Base-by-base conservation (phyloP, 2,888 invertebrate species). In the Cyaniris semiargus region DNA sequence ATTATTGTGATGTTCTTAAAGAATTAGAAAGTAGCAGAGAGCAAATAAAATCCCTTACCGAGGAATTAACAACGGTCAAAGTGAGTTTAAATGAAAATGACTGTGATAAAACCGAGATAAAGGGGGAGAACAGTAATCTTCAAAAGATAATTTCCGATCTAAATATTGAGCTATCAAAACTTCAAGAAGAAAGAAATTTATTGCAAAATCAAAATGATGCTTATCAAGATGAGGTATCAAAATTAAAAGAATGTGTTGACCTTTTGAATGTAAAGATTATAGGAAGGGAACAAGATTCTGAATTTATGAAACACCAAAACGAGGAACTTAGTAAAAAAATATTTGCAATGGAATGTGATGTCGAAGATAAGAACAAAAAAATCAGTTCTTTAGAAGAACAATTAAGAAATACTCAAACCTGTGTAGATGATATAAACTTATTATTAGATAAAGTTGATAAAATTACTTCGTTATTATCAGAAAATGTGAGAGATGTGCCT, bases 401-500 rank as follows among this genome's bases (percentile, higher is more conserved):
- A 58, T 83, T 84, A 58, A 79, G 81, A 70, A 81, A 83, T 78
- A 82, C 80, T n/a, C 81, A 85, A 76, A 82, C 86, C 79, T 80
- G 85, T 80, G 78, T 90, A 75, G 71, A 79, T 15, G 84, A 83
- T 80, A 86, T 85, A 31, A 88, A 87, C 80, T 79, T 81, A 31
- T 80, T 83, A 8, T 77, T 88, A 66, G 76, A 76, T 21, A 87
- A 86, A 81, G 74, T 88, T 72, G 83, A 87, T 79, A 81, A 82
- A 72, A 84, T 90, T 77, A 81, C 88, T 18, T 74, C 77, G 3
- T 82, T 84, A 78, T 80, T 90, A 78, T 84, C 87, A 23, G 85
- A 85, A 38, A 85, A 87, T 75, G 83, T 84, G 71, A 81, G 82
- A 79, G 85, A 86, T 80, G 81, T 87, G 48, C 87, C 87, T 27